phyloP scores from a whole-genome alignment of 2,113 vertebrate species.

The Callithrix jacchus region DNA sequence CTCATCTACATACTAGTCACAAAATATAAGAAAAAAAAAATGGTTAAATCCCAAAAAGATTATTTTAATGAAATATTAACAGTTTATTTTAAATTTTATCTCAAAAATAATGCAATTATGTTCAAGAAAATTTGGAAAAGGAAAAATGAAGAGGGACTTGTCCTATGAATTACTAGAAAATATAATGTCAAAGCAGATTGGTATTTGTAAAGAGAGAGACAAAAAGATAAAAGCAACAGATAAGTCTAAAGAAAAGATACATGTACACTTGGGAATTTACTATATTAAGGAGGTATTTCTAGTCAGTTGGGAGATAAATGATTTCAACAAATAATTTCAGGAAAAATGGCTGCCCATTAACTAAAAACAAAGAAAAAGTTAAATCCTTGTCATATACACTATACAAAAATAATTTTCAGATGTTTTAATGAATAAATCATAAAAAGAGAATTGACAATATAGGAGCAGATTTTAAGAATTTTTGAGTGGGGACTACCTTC shows the following conservation, averaged over 20 bases:
- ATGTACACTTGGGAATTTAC: constrained; percentile 1
- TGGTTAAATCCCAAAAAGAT: background rate
- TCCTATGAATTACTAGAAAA: background rate
- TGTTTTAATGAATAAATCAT: constrained; percentile 5
- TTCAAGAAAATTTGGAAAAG: constrained; percentile 5
- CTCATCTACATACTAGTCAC: background rate
- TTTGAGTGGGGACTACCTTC: background rate
- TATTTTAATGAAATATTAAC: background rate
- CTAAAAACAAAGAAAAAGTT: background rate
- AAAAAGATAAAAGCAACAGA: background rate
- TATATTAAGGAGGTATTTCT: constrained; percentile 1
- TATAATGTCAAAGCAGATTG: background rate
- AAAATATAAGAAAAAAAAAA: constrained; percentile 12
- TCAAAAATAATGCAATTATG: constrained; percentile 5
- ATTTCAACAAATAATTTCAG: constrained; percentile 19
- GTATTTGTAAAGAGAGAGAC: background rate
- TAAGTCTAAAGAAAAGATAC: background rate
- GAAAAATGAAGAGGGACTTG: background rate
- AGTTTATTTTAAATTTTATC: constrained; percentile 23
- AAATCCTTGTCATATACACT: background rate
- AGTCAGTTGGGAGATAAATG: background rate
- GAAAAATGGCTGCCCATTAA: background rate
- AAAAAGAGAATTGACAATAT: background rate
- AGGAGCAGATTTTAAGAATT: constrained; percentile 21
- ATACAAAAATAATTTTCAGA: constrained; percentile 25